Evolutionary conservation across 2,888 invertebrate species (phyloP), one percentile per base, ranked within the genome.

Genomic region (Agrotis segetum): DNA sequence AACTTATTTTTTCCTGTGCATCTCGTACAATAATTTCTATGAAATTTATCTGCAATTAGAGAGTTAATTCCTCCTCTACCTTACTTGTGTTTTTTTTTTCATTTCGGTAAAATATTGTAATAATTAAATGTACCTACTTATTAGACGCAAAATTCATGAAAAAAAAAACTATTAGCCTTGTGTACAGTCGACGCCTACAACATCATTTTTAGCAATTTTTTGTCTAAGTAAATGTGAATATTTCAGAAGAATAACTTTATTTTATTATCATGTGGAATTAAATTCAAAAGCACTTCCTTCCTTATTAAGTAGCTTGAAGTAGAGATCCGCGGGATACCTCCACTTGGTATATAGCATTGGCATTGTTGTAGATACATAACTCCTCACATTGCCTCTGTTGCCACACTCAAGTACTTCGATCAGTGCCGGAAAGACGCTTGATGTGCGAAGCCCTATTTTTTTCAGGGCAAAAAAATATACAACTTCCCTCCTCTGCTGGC

Each of bases 161-260:
- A 9, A 21, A 52, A 1, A n/a, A n/a, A n/a, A n/a, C n/a, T n/a
- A n/a, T 34, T 29, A 40, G 1, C 5, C 1, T 2, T 1, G 0
- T 47, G 16, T 52, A 24, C 13, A 9, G 3, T n/a, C 5, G 4
- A 24, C 46, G 60, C 74, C 74, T 74, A 6, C 14, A n/a, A 40
- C 7, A 50, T 52, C 47, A 1, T 19, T 4, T 13, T 9, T 19
- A 56, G 76, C 76, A 75, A 62, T 34, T n/a, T 19, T 6, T 53
- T 11, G 13, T 44, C 44, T 29, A 19, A 73, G 46, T 13, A 21
- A 34, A 71, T 21, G 4, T 3, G 4, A 55, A 6, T 16, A 2
- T 17, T 64, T 67, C 19, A 3, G 21, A 16, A 21, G 9, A 7
- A 1, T 53, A n/a, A 53, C 24, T 16, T 24, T 24, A 24, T 2